phyloP scores from a whole-genome alignment of 2,888 invertebrate species.

The Scaptomyza caliginosa region DNA sequence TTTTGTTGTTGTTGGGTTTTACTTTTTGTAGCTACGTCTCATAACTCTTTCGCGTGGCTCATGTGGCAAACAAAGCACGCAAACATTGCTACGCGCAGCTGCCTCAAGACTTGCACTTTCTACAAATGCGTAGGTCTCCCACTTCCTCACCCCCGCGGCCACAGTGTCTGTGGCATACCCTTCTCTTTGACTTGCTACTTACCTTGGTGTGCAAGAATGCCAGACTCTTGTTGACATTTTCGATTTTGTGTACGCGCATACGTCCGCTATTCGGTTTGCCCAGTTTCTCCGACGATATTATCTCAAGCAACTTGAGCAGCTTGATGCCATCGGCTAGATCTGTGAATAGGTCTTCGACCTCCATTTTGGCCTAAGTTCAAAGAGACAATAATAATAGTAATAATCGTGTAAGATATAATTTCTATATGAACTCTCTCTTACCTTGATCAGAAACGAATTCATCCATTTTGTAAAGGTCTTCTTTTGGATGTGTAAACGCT shows the following conservation, averaged over 20 bases:
- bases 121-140: conserved; percentile 67
- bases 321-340: conserved; percentile 98
- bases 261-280: conserved; percentile 98
- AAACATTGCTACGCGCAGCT: conserved; percentile 71
- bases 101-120: conserved; percentile 77
- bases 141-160: neutral
- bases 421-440: conserved; percentile 80
- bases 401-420: conserved; percentile 2
- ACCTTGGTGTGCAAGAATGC: conserved; percentile 98
- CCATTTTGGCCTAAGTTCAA: conserved; percentile 94
- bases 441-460: conserved; percentile 98
- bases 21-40: neutral
- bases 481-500: conserved; percentile 98
- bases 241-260: conserved; percentile 99
- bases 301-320: conserved; percentile 96
- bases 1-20: neutral
- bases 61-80: conserved; percentile 77
- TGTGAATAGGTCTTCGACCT: conserved; percentile 98
- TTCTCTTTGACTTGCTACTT: conserved; percentile 53
- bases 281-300: conserved; percentile 98
- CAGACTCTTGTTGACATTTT: conserved; percentile 98
- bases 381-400: neutral
- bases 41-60: conserved; percentile 32
- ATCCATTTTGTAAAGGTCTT: conserved; percentile 99
- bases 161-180: neutral